Base-by-base conservation (phyloP, 2,888 invertebrate species). In the Julus scanicus region DNA sequence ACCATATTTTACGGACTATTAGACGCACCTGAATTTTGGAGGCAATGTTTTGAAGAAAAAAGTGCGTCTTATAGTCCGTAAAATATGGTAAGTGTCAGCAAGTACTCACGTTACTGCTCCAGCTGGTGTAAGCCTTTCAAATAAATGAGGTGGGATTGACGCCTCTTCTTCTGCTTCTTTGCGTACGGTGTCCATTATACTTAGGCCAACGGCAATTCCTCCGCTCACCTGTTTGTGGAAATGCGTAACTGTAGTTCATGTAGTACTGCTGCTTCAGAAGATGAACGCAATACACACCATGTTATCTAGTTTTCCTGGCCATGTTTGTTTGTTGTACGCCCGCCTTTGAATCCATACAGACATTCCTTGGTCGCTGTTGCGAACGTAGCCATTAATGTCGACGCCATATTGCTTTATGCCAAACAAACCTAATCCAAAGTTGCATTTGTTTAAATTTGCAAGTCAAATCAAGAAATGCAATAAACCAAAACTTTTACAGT, bases 91-190 rank as follows among this genome's bases (percentile, higher is more conserved):
- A 53, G 5, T 48, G 48, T 48, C 48, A n/a, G n/a, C 2, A 11
- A 44, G 49, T 17, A 93, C 93, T 92, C 93, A 96, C 95, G 97
- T 97, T 90, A 97, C 96, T 92, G 95, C 95, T 88, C 97, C 97
- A 86, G 95, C 95, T 89, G 96, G 95, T 89, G 94, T 94, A 89
- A 97, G 93, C 90, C 95, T 95, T 90, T 95, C 95, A 89, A 96
- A 94, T 89, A 97, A 93, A 91, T 96, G 94, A 89, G 94, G 94
- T 90, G 97, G 95, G 91, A 99, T 95, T 71, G 97, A 97, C 40
- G 98, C 98, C 92, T 99, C 98, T 92, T 98, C 98, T 90, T 95
- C 96, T 6, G 98, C 97, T 92, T 99, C 98, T 92, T 98, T 98
- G 90, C 96, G 94, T 57, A 97, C 97, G 87, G 98, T 98, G 93